These are phyloP conservation scores for Ceratosolen solmsi DNA, from an alignment of 1,140 invertebrate genomes.

Conservation along the genomic window DNA sequence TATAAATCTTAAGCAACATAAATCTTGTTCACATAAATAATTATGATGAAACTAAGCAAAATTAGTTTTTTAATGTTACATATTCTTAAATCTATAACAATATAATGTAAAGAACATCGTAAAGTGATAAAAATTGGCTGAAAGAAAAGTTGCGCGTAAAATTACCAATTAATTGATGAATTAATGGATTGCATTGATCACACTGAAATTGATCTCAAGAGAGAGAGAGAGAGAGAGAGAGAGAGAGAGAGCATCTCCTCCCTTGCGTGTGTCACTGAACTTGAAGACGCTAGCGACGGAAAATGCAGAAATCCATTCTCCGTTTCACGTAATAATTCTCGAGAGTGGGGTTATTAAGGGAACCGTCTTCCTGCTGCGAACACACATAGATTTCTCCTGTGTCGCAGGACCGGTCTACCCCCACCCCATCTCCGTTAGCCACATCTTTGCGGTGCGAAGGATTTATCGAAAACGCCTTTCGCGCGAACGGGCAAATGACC, in stretches of 20 bases:
- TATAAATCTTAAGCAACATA: no score
- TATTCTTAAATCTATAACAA: no score
- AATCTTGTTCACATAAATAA: no score
- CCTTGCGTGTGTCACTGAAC: background rate
- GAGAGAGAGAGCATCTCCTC: no score
- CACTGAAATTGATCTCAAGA: no score
- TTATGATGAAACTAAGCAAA: no score
- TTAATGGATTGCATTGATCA: no score
- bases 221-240: no score
- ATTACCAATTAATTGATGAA: constrained; percentile 15
- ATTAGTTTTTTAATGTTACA: no score
- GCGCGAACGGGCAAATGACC: constrained; percentile 7
- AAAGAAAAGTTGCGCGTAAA: no score
- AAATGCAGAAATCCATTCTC: background rate
- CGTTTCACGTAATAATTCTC: background rate
- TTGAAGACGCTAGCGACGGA: background rate
- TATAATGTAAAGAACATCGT: no score
- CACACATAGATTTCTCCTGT: background rate
- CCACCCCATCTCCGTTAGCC: background rate
- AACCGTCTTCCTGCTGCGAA: background rate
- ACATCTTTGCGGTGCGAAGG: background rate
- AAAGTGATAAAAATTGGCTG: no score
- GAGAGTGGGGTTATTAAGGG: background rate
- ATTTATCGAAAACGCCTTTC: constrained; percentile 28
- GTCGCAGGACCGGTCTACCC: background rate